Conservation (phyloP, 1,140 invertebrate genomes). For the Monochamus saltuarius region DNA sequence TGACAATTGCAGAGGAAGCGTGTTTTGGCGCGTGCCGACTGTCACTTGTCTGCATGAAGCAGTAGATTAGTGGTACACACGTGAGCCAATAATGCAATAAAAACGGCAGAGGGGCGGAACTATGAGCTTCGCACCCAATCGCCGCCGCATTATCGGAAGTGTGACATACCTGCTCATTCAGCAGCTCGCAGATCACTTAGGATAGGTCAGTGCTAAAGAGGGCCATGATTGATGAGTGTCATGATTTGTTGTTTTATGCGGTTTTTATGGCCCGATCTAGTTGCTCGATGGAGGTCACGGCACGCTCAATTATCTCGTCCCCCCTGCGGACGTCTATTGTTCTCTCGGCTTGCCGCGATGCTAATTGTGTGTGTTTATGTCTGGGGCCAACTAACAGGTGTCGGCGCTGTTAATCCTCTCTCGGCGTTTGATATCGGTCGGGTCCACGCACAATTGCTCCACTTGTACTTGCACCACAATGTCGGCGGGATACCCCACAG, state of each 20-base stretch:
- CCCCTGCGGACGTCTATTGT: constrained; percentile 22
- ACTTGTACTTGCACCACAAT: constrained; percentile 13
- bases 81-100: constrained; percentile 40
- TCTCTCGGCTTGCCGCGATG: constrained; percentile 11
- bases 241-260: constrained; percentile 15
- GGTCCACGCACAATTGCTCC: constrained; percentile 13
- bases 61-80: constrained; percentile 39
- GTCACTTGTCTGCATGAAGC: constrained; percentile 30
- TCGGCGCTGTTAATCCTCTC: constrained; percentile 9
- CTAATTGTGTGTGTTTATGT: constrained; percentile 11
- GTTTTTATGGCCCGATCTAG: constrained; percentile 28
- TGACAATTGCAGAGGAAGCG: constrained; percentile 1
- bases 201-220: constrained; percentile 33
- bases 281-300: constrained; percentile 29
- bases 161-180: constrained; percentile 27
- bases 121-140: constrained; percentile 34
- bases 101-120: constrained; percentile 40
- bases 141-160: constrained; percentile 39
- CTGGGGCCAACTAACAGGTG: constrained; percentile 19
- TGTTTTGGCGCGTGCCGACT: constrained; percentile 34
- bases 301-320: constrained; percentile 21
- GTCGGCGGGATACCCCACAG: neutral
- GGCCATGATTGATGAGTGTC: constrained; percentile 29
- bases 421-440: constrained; percentile 10
- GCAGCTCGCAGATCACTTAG: constrained; percentile 13